Evolutionary conservation across 2,797 vertebrate genomes (phyloP), one percentile per base, ranked within the genome.

Genomic region (Phoebastria nigripes): DNA sequence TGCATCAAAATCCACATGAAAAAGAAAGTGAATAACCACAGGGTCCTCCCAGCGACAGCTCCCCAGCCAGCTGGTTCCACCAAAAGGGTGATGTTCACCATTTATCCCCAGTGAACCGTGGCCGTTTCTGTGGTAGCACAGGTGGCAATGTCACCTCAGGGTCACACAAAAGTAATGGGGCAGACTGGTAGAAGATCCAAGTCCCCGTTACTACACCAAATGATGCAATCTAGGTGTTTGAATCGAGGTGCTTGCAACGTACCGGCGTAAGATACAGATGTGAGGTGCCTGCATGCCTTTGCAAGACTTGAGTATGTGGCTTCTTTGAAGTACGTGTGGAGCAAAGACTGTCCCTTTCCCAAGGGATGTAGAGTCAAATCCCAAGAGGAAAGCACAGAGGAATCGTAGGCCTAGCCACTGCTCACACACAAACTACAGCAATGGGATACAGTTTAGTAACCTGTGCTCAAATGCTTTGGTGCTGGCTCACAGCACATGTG

Each of bases 21-120:
- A 61, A 79, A 47, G 44, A 46, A 79, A 41, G 47, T 3, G 13
- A 41, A 49, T 46, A 46, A 81, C 15, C 62, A 31, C 58, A 47
- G 77, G 8, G 24, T 20, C 26, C 4, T n/a, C 46, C 37, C 55
- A 2, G 83, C 29, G 49, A 11, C 28, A 74, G 61, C 56, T 54
- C 61, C 46, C n/a, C 67, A 31, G 26, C 7, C 66, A 41, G 46
- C 22, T 41, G 86, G 71, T 65, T 41, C 74, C 84, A 89, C 70
- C 55, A 17, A 15, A 29, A 33, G 17, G 51, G 41, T 35, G 74
- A 42, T 7, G 41, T 10, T 42, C 62, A 47, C 4, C 46, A 2
- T 5, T n/a, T 10, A 19, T 49, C 25, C 61, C 37, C 11, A 8
- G 55, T 1, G 12, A 73, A 35, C 26, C 0, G 1, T 16, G 52